A percentile compares a stretch with the other conserved stretches of the same genome.
Evolutionary conservation across 2,113 vertebrate genomes (phyloP).

Genomic region (cattle (Bos taurus)): DNA sequence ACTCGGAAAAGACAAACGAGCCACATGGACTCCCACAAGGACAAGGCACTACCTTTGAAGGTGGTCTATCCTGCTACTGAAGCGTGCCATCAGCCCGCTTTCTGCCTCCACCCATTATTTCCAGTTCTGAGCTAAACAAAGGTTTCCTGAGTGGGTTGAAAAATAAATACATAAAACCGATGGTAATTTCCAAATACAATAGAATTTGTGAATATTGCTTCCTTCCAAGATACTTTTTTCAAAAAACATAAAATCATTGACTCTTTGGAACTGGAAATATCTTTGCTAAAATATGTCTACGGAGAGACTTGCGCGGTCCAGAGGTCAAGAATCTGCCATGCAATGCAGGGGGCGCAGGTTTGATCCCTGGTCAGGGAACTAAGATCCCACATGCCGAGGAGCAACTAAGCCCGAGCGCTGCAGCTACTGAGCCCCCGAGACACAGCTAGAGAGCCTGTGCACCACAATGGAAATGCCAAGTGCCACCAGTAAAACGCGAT

Average conservation of each 20-base stretch:
- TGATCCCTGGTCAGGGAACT: not conserved
- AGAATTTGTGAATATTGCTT: conserved; percentile 32
- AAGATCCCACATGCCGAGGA: not conserved
- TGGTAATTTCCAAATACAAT: conserved; percentile 19
- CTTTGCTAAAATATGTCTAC: not conserved
- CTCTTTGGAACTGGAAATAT: conserved; percentile 15
- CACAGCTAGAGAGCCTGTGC: not conserved
- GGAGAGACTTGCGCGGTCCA: not conserved
- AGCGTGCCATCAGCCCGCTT: not conserved
- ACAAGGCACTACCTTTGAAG: not conserved
- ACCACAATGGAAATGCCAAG: not conserved
- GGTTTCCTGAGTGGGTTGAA: not conserved
- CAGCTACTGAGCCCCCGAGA: not conserved
- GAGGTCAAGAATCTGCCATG: not conserved
- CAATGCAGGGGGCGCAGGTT: not conserved
- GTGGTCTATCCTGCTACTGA: not conserved
- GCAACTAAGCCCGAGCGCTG: fast-evolving
- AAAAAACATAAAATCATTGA: conserved; percentile 15
- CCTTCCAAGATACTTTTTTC: conserved; percentile 25
- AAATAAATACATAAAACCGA: not conserved
- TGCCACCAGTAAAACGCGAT: fast-evolving
- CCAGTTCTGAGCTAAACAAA: conserved; percentile 10
- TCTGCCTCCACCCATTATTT: not conserved
- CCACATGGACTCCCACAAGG: too few species aligned
- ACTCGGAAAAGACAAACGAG: fast-evolving